phyloP scores from a whole-genome alignment of 2,797 vertebrate genomes.

The Molossus alvarezi region DNA sequence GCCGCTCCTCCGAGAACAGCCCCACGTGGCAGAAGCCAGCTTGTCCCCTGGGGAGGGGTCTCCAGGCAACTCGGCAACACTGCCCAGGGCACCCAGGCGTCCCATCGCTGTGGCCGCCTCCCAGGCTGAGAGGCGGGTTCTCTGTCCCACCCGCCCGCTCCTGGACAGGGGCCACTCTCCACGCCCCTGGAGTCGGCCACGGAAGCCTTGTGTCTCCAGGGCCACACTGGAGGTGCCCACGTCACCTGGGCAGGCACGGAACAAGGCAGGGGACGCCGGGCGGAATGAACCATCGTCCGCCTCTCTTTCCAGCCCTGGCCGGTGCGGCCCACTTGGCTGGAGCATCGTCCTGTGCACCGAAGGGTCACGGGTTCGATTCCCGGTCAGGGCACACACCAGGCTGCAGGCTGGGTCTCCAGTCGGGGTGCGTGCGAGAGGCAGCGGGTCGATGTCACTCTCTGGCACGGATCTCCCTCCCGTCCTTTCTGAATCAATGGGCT shows the following conservation, averaged over 20 bases:
- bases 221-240: accelerated
- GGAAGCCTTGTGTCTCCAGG: not conserved
- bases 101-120: accelerated
- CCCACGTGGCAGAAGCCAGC: not conserved
- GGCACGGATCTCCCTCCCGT: too few relatives aligned
- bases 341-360: not conserved
- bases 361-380: not conserved
- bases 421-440: too few relatives aligned
- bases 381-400: not conserved
- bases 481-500: too few relatives aligned
- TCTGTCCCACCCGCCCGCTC: accelerated
- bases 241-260: accelerated
- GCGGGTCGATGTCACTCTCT: not conserved
- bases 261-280: accelerated
- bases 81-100: accelerated
- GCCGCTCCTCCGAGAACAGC: not conserved
- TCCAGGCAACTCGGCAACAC: not conserved
- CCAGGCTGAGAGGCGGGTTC: accelerated
- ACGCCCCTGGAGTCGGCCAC: not conserved
- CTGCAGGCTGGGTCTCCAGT: too few relatives aligned
- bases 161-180: not conserved
- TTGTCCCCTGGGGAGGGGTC: not conserved
- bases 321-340: not conserved
- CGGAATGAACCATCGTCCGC: accelerated
- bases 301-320: not conserved